These are phyloP conservation scores for Rhimphoctona megacephalus DNA, from an alignment of 2,888 invertebrate genomes.

Conservation along the genomic window DNA sequence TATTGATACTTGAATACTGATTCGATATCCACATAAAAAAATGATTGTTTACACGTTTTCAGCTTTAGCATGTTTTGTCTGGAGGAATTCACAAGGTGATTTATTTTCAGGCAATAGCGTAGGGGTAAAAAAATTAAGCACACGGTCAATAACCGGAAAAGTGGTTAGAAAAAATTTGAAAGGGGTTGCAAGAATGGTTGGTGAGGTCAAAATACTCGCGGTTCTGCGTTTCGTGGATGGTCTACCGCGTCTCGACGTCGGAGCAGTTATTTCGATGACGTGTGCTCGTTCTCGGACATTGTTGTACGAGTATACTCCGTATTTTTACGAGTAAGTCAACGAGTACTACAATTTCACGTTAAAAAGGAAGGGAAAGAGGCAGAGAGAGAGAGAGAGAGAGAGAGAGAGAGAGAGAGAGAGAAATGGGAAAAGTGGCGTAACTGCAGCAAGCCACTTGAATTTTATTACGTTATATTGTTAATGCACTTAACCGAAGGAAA, in stretches of 20 bases:
- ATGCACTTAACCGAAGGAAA: conserved; percentile 77
- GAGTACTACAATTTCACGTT: conserved; percentile 60
- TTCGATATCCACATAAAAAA: background rate
- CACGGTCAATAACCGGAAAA: conserved; percentile 54
- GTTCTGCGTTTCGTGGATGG: conserved; percentile 74
- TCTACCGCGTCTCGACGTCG: conserved; percentile 62
- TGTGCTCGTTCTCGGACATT: conserved; percentile 77
- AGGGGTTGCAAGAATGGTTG: conserved; percentile 68
- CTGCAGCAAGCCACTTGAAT: conserved; percentile 76
- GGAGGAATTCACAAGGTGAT: background rate
- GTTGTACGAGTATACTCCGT: conserved; percentile 72
- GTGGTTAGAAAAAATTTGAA: conserved; percentile 11
- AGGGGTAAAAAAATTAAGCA: conserved; percentile 1
- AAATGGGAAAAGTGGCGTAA: conserved; percentile 39
- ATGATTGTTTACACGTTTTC: background rate
- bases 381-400: conserved; percentile 20
- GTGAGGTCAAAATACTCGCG: conserved; percentile 79
- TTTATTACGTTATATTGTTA: conserved; percentile 84
- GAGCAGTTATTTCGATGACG: conserved; percentile 77
- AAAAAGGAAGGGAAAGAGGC: conserved; percentile 30
- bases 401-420: conserved; percentile 44
- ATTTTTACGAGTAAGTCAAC: conserved; percentile 78
- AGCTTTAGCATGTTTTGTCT: background rate
- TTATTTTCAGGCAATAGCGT: conserved; percentile 11
- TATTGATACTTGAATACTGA: too few species aligned